Conservation (phyloP, 2,797 vertebrate species). For the Orestias chungarensis region DNA sequence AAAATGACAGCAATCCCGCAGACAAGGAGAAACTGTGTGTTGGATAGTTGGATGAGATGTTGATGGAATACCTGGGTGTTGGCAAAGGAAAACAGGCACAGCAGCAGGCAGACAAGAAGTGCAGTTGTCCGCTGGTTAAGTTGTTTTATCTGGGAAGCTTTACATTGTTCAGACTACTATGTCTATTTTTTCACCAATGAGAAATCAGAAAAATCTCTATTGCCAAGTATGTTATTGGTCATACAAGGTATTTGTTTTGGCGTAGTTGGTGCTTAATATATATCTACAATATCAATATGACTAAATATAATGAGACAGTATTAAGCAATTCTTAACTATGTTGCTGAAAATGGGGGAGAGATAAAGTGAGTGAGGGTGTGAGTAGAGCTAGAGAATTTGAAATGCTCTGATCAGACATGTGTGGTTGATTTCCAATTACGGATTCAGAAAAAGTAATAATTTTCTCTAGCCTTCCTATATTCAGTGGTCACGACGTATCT, state of each 20-base stretch:
- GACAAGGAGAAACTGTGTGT: constrained; percentile 11
- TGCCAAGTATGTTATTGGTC: too few species aligned
- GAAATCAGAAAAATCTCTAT: constrained; percentile 56
- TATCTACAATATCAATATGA: too few species aligned
- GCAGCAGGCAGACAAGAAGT: constrained; percentile 29
- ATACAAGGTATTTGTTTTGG: too few species aligned
- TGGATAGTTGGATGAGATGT: constrained; percentile 28
- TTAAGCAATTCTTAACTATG: constrained; percentile 46
- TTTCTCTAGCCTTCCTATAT: neutral
- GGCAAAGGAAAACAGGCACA: constrained; percentile 47
- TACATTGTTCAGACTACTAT: constrained; percentile 44
- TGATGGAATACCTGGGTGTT: constrained; percentile 45
- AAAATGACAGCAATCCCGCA: constrained; percentile 24
- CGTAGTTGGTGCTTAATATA: too few species aligned
- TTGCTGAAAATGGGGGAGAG: constrained; percentile 14
- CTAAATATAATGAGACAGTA: too few species aligned
- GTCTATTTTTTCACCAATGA: constrained; percentile 61
- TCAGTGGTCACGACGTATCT: neutral
- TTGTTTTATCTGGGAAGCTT: constrained; percentile 62
- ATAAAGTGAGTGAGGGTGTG: constrained; percentile 12
- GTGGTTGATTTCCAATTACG: neutral
- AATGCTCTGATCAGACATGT: neutral
- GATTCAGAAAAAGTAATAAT: neutral
- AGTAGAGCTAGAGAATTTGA: constrained; percentile 1
- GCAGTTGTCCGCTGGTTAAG: constrained; percentile 64